Percentiles rank a stretch among this genome's conserved stretches.
phyloP scores from a whole-genome alignment of 2,797 vertebrate species.

The Gallinago solitaria region DNA sequence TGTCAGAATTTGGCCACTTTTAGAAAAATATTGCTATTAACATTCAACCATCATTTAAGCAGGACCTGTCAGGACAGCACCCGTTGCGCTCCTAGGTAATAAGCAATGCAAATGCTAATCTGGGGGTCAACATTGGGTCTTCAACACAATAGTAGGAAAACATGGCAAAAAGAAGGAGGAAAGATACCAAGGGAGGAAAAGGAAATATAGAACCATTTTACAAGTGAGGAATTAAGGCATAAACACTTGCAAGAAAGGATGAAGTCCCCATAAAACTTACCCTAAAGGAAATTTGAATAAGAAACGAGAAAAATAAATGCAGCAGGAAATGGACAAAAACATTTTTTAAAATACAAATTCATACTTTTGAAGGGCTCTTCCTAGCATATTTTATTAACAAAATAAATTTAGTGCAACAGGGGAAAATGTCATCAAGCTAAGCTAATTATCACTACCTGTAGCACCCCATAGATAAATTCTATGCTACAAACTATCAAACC shows the following conservation, averaged over 20 bases:
- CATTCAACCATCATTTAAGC: neutral
- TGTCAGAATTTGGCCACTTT: neutral
- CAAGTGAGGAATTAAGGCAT: neutral
- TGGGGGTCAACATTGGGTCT: neutral
- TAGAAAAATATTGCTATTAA: neutral
- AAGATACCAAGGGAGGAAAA: neutral
- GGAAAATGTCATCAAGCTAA: neutral
- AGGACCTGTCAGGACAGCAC: neutral
- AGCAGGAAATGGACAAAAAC: neutral
- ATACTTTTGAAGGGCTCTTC: neutral
- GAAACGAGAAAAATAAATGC: no score
- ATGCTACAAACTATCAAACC: neutral
- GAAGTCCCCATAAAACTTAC: neutral
- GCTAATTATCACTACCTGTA: neutral
- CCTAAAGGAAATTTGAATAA: neutral
- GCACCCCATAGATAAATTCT: neutral
- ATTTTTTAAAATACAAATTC: neutral
- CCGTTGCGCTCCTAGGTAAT: neutral
- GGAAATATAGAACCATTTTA: neutral
- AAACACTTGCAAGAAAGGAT: neutral
- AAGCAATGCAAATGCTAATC: neutral
- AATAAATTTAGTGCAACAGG: neutral
- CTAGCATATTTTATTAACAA: neutral
- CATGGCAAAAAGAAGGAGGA: neutral
- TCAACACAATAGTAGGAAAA: neutral